Evolutionary conservation across 1,140 invertebrate species (phyloP), one percentile per base, ranked within the genome.

Genomic region (Papilio polytes): DNA sequence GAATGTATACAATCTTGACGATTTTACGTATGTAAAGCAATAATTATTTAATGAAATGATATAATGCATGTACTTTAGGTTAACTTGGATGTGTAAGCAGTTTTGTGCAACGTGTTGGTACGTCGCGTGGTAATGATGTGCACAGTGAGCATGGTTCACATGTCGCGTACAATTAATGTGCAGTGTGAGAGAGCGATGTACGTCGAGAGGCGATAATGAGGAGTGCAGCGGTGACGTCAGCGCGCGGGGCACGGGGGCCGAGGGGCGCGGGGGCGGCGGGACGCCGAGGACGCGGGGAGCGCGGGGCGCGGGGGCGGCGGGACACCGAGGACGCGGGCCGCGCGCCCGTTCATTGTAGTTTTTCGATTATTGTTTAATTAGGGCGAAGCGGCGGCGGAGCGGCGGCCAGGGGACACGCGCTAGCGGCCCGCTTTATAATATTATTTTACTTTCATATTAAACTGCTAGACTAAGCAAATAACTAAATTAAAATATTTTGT

Each of bases 351-450:
- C 91, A 94, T 94, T 94, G 93, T 93, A 94, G 92, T 94, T 94
- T 94, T 94, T 94, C 93, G 92, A 94, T 94, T 94, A 94, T 94
- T 94, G 93, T 94, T 94, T 94, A 94, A 94, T 94, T 94, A 94
- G 93, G 93, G 93, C 93, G 93, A 94, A 94, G 92, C 93, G 93
- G 93, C 93, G 91, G 93, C 92, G 92, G 90, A 93, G 91, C 92
- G 93, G 91, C 92, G 93, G 91, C 90, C 91, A 92, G 92, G 84
- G 83, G 74, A 59, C 80, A 76, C 80, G 85, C 88, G 88, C 83
- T 53, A 80, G 85, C 86, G 92, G 92, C 86, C 90, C 91, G 92
- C 90, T 86, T 85, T 83, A 81, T 82, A 82, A 12, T 46, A 44
- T 44, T 48, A 46, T 74, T 74, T 48, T 18, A 13, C 36, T 26